Evolutionary conservation across 2,113 vertebrate genomes (phyloP).

Genomic region (Dolichallabes microphthalmus): DNA sequence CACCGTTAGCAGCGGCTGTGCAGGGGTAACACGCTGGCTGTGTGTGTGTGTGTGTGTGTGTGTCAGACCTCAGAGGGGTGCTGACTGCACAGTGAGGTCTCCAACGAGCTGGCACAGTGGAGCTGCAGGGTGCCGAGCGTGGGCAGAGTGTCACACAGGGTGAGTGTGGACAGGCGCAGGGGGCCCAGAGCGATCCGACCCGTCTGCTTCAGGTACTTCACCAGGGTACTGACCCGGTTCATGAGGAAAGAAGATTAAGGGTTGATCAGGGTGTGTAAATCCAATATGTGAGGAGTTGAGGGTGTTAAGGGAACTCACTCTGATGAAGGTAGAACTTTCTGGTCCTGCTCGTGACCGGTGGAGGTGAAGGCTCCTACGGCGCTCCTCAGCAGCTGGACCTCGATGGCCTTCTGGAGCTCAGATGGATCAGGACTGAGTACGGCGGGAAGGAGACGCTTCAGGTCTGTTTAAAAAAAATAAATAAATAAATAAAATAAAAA

Average conservation of each 20-base stretch:
- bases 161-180: conserved; percentile 87
- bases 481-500: neutral
- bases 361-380: conserved; percentile 83
- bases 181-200: conserved; percentile 89
- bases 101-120: conserved; percentile 85
- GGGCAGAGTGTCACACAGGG: conserved; percentile 83
- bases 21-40: neutral
- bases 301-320: conserved; percentile 77
- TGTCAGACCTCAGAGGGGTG: conserved; percentile 79
- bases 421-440: conserved; percentile 91
- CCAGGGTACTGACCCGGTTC: conserved; percentile 72
- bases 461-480: conserved; percentile 71
- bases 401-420: conserved; percentile 95
- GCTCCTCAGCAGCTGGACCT: conserved; percentile 92
- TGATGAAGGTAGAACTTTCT: conserved; percentile 77
- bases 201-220: conserved; percentile 93
- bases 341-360: conserved; percentile 81
- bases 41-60: too few species aligned
- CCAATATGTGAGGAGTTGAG: neutral
- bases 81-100: conserved; percentile 85
- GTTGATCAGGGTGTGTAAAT: neutral
- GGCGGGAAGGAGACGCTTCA: conserved; percentile 92
- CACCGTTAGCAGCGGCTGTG: neutral
- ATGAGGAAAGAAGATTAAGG: neutral
- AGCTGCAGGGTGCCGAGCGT: conserved; percentile 87